Conservation (phyloP, 2,113 vertebrate genomes). For the Hucho hucho region DNA sequence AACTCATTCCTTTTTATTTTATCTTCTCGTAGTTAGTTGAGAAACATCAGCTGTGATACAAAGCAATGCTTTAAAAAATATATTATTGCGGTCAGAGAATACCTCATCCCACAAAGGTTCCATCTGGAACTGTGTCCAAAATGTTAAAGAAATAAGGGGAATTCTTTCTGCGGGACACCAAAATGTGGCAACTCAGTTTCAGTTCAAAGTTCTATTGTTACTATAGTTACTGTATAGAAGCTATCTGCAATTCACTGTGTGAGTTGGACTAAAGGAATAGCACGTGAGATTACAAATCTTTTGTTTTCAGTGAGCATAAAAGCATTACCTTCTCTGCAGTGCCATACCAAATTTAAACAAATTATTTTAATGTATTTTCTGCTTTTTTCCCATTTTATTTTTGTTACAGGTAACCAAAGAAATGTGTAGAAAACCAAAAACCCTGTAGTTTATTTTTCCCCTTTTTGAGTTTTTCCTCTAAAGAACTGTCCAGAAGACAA, state of each 20-base stretch:
- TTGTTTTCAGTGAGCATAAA: constrained; percentile 56
- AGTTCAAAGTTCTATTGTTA: constrained; percentile 69
- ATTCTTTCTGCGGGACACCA: constrained; percentile 72
- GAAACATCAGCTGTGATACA: constrained; percentile 66
- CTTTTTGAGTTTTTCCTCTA: constrained; percentile 48
- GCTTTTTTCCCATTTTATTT: constrained; percentile 71
- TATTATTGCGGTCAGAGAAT: constrained; percentile 75
- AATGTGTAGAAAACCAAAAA: constrained; percentile 83
- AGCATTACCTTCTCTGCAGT: constrained; percentile 67
- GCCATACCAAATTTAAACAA: constrained; percentile 75
- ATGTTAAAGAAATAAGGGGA: constrained; percentile 62
- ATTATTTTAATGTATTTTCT: constrained; percentile 32
- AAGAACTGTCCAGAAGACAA: constrained; percentile 76
- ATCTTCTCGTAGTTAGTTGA: constrained; percentile 65
- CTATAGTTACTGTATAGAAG: constrained; percentile 71
- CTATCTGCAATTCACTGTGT: constrained; percentile 76
- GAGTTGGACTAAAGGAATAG: constrained; percentile 72
- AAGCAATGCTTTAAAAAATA: constrained; percentile 73
- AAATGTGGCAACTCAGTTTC: constrained; percentile 68
- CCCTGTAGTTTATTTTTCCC: constrained; percentile 66
- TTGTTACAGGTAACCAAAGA: constrained; percentile 86
- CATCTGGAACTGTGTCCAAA: constrained; percentile 68
- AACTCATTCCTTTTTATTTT: constrained; percentile 52
- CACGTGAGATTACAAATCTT: constrained; percentile 64
- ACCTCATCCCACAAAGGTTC: constrained; percentile 78